Percentiles rank a stretch among this genome's conserved stretches.
Conservation (phyloP, 2,888 invertebrate genomes). For the Thera obeliscata region DNA sequence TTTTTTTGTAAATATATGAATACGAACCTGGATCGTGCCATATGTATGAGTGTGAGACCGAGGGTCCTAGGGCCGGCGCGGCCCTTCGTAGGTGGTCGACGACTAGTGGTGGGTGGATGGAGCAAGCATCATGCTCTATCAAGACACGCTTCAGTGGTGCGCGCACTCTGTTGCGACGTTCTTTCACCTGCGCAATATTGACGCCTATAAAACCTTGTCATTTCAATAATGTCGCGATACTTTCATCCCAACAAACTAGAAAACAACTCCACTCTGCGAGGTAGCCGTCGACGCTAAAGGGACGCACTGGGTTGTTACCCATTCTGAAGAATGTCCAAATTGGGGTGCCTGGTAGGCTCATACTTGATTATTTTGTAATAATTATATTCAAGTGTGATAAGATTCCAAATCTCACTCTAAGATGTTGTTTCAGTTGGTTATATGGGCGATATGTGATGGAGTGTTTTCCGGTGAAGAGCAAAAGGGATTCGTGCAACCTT, state of each 20-base stretch:
- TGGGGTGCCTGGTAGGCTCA: slow-evolving; percentile 71
- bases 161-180: slow-evolving; percentile 77
- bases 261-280: slow-evolving; percentile 66
- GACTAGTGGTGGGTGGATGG: slow-evolving; percentile 46
- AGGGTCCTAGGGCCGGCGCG: too few relatives aligned
- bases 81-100: not conserved
- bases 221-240: slow-evolving; percentile 80
- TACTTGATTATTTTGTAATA: slow-evolving; percentile 25
- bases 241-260: slow-evolving; percentile 80
- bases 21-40: too few relatives aligned
- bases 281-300: slow-evolving; percentile 55
- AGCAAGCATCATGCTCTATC: slow-evolving; percentile 81
- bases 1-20: too few relatives aligned
- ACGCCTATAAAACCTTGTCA: slow-evolving; percentile 84
- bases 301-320: slow-evolving; percentile 73
- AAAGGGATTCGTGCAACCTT: slow-evolving; percentile 79
- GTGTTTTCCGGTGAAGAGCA: slow-evolving; percentile 65
- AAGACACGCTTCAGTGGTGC: slow-evolving; percentile 78
- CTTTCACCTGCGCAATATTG: slow-evolving; percentile 83
- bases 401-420: slow-evolving; percentile 25
- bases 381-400: slow-evolving; percentile 9
- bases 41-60: too few relatives aligned
- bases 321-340: slow-evolving; percentile 67
- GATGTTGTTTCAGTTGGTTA: slow-evolving; percentile 70
- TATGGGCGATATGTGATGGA: slow-evolving; percentile 73